These are phyloP conservation scores for Dicranocentrus wangi DNA, from an alignment of 2,888 invertebrate genomes.

Conservation along the genomic window DNA sequence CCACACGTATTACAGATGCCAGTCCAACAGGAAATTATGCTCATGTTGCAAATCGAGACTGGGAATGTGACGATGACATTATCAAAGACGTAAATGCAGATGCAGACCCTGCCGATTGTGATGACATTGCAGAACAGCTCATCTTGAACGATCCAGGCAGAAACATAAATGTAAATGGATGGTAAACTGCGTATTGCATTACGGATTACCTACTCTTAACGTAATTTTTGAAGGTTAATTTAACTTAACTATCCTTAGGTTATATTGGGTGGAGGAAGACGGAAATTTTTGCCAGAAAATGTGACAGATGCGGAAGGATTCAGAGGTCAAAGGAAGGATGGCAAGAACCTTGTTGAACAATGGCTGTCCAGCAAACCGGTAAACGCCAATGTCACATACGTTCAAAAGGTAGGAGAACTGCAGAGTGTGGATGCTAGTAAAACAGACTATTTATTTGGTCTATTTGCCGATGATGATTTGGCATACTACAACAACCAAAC, in stretches of 20 bases:
- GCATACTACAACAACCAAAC: constrained; percentile 56
- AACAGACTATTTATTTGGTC: constrained; percentile 82
- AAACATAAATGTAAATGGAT: constrained; percentile 79
- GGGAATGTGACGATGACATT: constrained; percentile 86
- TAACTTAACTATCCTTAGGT: no score
- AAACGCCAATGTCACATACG: constrained; percentile 78
- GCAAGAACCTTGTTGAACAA: constrained; percentile 80
- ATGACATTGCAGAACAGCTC: no score
- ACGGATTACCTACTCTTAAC: no score
- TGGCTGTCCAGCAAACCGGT: constrained; percentile 77
- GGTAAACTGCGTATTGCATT: neutral
- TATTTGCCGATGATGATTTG: constrained; percentile 64
- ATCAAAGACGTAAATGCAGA: constrained; percentile 78
- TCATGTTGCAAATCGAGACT: constrained; percentile 77
- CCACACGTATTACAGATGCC: no score
- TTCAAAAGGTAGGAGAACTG: no score
- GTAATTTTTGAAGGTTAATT: no score
- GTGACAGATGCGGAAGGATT: constrained; percentile 28
- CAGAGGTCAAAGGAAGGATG: constrained; percentile 79
- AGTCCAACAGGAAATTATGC: constrained; percentile 75
- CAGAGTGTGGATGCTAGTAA: no score
- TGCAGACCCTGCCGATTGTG: no score
- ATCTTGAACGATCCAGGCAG: constrained; percentile 85
- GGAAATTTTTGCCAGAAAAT: constrained; percentile 72
- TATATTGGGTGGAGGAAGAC: constrained; percentile 73